Evolutionary conservation across 64 coral and sea anemone genomes (phyloP), one percentile per base, ranked within the genome.

Genomic region (Exaiptasia diaphana): DNA sequence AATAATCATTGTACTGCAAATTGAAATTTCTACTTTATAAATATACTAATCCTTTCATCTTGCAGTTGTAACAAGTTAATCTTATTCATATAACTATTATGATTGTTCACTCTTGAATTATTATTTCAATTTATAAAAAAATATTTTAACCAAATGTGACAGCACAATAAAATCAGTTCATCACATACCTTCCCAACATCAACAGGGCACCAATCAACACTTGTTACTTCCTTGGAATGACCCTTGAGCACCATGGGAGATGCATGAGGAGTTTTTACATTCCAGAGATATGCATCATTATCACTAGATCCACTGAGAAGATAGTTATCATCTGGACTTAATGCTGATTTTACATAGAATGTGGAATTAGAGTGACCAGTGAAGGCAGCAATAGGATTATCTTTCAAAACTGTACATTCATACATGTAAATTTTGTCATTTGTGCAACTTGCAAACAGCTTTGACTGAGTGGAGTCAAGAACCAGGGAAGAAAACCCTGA

Each of bases 391-490:
- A 99, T 61, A 23, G 95, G 95, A 23, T 89, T 26, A 14, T 80
- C 74, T 49, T 77, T 77, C 10, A 88, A 67, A 20, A 78, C 59
- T 12, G 85, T 57, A 61, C 95, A 99, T 38, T 84, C 83, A 25
- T 99, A 99, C 95, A 92, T 99, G 38, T 99, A 99, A 50, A 99
- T 89, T 18, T 49, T 84, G 53, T 92, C 85, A 64, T 99, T 81
- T 9, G 95, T 99, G 32, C 95, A 99, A 75, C 84, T 88, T 31
- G 85, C 95, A 89, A 92, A 99, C 15, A 99, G 53, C 25, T 72
- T 62, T 31, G 95, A 83, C 40, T 99, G 90, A 38, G 58, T 80
- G 38, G 95, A 99, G 53, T 99, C 95, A 56, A 99, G 75, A 12
- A 84, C 71, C 26, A 99, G 79, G 5, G 89, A 99, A 36, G 95